Evolutionary conservation across 2,797 vertebrate species (phyloP), one percentile per base, ranked within the genome.

Genomic region (Lutjanus argentimaculatus): DNA sequence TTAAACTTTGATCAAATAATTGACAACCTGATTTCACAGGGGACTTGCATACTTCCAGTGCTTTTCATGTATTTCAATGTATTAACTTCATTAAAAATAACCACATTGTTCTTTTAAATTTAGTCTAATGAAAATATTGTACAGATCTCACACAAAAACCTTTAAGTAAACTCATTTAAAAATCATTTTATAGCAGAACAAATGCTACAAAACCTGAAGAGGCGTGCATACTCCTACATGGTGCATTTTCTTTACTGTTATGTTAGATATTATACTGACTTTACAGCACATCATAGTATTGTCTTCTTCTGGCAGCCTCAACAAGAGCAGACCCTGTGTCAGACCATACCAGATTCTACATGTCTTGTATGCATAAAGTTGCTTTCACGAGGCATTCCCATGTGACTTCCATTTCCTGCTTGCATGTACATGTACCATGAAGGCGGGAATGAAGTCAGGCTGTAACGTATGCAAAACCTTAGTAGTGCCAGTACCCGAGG

Each of bases 401-500:
- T 7, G 13, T 73, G 86, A 87, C 62, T 77, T 81, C 22, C 55
- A 48, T 79, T 59, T 86, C 53, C 76, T 53, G 62, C 85, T 80
- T 82, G 80, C 80, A 69, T 82, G 5, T 17, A 8, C n/a, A 48
- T 25, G 16, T n/a, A 13, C 3, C 22, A 19, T n/a, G 76, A 80
- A 73, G 30, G 67, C 19, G 66, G 68, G 77, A 81, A 84, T 82
- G 78, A 86, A 82, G 67, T 19, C 42, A n/a, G 56, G 48, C 84
- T 87, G 71, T 91, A 91, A 91, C 85, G 57, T 89, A 89, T 85
- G 85, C 89, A 88, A 86, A 83, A 84, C 79, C 79, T 89, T 72
- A 79, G 86, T 56, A 58, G 81, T 61, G 72, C 77, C 67, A 73
- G 82, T 77, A 73, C 84, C 86, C 55, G 40, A 85, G 83, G 87